A percentile compares a stretch with the other conserved stretches of the same genome.
phyloP scores from a whole-genome alignment of 2,113 vertebrate species.

The Catharus bicknelli region DNA sequence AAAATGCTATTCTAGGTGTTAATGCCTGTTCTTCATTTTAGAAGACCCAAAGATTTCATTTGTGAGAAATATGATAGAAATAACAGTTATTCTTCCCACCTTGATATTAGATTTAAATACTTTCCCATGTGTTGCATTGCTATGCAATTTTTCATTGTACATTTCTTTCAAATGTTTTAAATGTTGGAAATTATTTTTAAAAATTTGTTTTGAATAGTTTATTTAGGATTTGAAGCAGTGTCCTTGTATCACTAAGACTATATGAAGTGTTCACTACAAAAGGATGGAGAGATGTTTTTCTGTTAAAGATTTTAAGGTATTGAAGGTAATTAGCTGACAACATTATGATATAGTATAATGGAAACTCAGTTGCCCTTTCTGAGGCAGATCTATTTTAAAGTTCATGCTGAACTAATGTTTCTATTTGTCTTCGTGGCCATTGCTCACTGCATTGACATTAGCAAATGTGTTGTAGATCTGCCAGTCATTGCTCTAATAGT shows the following conservation, averaged over 20 bases:
- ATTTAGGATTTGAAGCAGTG: neutral
- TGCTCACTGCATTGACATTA: neutral
- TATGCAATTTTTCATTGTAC: slow-evolving; percentile 32
- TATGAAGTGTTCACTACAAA: neutral
- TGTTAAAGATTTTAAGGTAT: slow-evolving; percentile 6
- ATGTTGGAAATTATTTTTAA: slow-evolving; percentile 43
- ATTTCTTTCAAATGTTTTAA: slow-evolving; percentile 23
- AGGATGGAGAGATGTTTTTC: neutral
- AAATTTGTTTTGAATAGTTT: slow-evolving; percentile 15
- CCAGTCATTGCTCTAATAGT: neutral
- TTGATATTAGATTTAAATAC: slow-evolving; percentile 11
- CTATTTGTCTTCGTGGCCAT: neutral
- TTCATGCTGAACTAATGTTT: slow-evolving; percentile 36
- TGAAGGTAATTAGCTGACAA: slow-evolving; percentile 35
- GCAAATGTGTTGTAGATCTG: neutral
- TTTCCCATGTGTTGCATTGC: neutral
- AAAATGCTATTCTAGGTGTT: neutral
- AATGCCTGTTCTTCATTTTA: neutral
- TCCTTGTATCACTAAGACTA: neutral
- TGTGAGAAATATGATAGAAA: neutral
- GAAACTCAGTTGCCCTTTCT: slow-evolving; percentile 25
- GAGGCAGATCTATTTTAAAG: neutral
- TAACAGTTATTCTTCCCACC: neutral
- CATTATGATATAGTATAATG: neutral
- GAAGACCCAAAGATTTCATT: neutral